Conservation (phyloP, 2,888 invertebrate genomes). For the Didymodactylos carnosus region DNA sequence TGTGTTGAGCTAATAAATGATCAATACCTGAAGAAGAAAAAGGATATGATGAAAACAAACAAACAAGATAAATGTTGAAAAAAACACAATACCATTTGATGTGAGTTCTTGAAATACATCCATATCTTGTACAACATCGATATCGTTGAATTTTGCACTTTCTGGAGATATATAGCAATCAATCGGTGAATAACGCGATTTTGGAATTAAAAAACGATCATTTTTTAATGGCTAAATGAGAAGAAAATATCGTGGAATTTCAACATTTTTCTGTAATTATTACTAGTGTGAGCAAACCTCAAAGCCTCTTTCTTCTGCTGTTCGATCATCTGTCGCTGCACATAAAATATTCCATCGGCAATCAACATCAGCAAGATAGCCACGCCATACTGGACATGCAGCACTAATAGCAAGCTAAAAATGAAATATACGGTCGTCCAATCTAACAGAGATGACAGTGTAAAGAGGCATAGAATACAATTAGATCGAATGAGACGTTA, state of each 20-base stretch:
- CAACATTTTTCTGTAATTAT: neutral
- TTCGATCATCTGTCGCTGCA: neutral
- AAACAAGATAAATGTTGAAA: neutral
- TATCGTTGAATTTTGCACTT: conserved; percentile 76
- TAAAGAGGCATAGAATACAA: conserved; percentile 37
- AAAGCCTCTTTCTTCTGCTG: conserved; percentile 46
- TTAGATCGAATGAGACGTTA: neutral
- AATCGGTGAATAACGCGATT: conserved; percentile 90
- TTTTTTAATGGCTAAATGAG: conserved; percentile 21
- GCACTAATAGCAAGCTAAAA: conserved; percentile 68
- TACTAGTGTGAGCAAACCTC: conserved; percentile 46
- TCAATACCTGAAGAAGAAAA: conserved; percentile 44
- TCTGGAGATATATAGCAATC: conserved; percentile 80
- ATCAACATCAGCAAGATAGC: conserved; percentile 60
- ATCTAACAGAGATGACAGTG: neutral
- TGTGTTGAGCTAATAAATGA: conserved; percentile 71
- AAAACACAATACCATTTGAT: conserved; percentile 46
- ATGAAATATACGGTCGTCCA: conserved; percentile 30
- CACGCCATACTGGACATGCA: conserved; percentile 79
- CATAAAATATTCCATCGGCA: neutral
- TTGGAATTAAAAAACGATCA: conserved; percentile 37
- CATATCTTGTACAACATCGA: conserved; percentile 64
- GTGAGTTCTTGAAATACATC: conserved; percentile 59
- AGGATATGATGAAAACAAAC: neutral
- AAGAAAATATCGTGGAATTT: neutral